Evolutionary conservation across 2,888 invertebrate species (phyloP), one percentile per base, ranked within the genome.

Genomic region (Tolmerus cingulatus): DNA sequence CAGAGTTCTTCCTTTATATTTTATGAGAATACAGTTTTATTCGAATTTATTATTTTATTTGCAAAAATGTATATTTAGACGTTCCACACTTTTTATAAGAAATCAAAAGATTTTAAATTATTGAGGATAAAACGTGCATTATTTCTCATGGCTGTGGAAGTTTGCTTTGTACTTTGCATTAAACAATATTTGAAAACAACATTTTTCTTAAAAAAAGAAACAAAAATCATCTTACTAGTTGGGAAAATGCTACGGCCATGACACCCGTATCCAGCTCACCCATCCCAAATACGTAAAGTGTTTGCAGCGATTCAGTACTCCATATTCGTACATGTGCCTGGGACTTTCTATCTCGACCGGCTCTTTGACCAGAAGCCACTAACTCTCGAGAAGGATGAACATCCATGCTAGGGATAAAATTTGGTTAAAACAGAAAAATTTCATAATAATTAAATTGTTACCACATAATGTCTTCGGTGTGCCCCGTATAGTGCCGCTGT

Each of bases 391-490:
- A 97, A 0, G 98, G 97, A 92, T 98, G 98, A 0, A 98, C 94
- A 90, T 97, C 96, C 96, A 97, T 96, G 90, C 97, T 97, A 78
- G 40, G 40, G 57, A 86, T 40, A 57, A 86, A 40, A 19, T 57
- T 57, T 86, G 27, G 14, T 37, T 23, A 8, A n/a, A 85, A 46
- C 27, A 9, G 7, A 40, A 19, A n/a, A 37, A 86, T 37, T 1
- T 34, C 37, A 46, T 77, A 55, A 76, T 34, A 46, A 81, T 9
- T 74, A 87, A 66, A 74, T 19, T 89, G 91, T 92, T 92, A 98
- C 98, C 97, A 97, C 92, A 97, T 97, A 90, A 98, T 97, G 90
- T 98, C 98, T 92, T 98, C 98, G 0, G 97, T 98, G 91, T 98
- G 98, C 7, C 97, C 98, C 14, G 94, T 95, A 90, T 98, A 98